Conservation (phyloP, 1,140 invertebrate genomes). For the Diplogasteroides magnus region DNA sequence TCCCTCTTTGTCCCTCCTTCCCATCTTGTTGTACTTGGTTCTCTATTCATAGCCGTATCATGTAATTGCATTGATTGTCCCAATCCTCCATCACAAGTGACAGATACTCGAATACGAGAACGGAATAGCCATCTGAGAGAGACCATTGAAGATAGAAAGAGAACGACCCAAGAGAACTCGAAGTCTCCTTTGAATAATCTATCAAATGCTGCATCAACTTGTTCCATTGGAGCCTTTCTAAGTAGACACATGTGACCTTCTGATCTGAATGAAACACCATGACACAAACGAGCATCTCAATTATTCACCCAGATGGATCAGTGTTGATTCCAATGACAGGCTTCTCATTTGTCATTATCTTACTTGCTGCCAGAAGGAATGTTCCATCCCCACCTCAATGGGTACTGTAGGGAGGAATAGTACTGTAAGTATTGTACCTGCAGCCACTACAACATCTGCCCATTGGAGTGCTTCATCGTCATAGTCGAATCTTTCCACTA, state of each 20-base stretch:
- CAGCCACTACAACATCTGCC: constrained; percentile 84
- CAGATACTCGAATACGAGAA: constrained; percentile 76
- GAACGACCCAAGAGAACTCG: constrained; percentile 44
- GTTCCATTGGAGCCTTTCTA: constrained; percentile 65
- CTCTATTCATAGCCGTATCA: constrained; percentile 60
- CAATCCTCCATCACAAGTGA: constrained; percentile 66
- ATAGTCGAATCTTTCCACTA: constrained; percentile 42
- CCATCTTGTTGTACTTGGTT: constrained; percentile 21
- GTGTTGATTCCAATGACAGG: constrained; percentile 94
- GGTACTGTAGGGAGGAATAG: no score
- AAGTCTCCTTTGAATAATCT: constrained; percentile 67
- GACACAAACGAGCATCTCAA: neutral
- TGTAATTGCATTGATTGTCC: constrained; percentile 67
- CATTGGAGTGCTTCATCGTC: constrained; percentile 69
- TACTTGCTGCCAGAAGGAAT: constrained; percentile 83
- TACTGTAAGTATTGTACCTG: no score
- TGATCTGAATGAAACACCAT: constrained; percentile 61
- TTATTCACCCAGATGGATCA: constrained; percentile 67
- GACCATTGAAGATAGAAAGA: constrained; percentile 5
- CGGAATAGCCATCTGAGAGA: constrained; percentile 70
- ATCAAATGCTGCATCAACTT: constrained; percentile 68
- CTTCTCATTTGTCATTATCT: constrained; percentile 69
- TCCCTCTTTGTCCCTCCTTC: neutral
- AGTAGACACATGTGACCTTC: constrained; percentile 84
- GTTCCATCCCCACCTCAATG: constrained; percentile 96